A percentile compares a stretch with the other conserved stretches of the same genome.
Evolutionary conservation across 2,888 invertebrate genomes (phyloP).

Genomic region (Pedicia rivosa): DNA sequence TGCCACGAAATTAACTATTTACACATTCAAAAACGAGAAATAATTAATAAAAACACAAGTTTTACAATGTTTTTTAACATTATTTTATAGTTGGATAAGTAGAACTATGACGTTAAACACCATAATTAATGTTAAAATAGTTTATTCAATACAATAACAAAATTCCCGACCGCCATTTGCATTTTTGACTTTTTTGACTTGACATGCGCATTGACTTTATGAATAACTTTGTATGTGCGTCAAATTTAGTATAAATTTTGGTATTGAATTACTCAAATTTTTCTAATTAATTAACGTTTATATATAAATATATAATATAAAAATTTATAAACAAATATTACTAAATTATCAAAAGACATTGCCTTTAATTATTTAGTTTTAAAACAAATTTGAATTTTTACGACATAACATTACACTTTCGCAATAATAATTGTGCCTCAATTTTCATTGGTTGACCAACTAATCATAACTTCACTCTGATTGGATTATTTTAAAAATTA

Average conservation of each 20-base stretch:
- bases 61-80: conserved; percentile 35
- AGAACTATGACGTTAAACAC: conserved; percentile 46
- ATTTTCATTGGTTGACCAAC: too few species aligned
- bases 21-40: conserved; percentile 38
- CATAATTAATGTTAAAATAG: conserved; percentile 51
- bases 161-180: conserved; percentile 99
- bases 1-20: conserved; percentile 34
- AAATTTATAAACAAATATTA: too few species aligned
- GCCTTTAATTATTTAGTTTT: too few species aligned
- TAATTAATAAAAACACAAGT: conserved; percentile 35
- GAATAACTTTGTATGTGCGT: neutral
- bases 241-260: too few species aligned
- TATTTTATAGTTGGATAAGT: conserved; percentile 37
- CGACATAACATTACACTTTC: too few species aligned
- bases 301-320: too few species aligned
- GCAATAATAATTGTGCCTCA: too few species aligned
- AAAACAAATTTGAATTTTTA: too few species aligned
- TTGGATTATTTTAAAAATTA: conserved; percentile 3
- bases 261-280: too few species aligned
- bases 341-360: too few species aligned
- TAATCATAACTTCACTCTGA: conserved; percentile 4
- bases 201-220: conserved; percentile 45
- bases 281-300: too few species aligned
- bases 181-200: conserved; percentile 66
- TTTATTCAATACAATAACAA: conserved; percentile 92